Evolutionary conservation across 2,888 invertebrate species (phyloP), one percentile per base, ranked within the genome.

Genomic region (Choristoneura rosaceana): DNA sequence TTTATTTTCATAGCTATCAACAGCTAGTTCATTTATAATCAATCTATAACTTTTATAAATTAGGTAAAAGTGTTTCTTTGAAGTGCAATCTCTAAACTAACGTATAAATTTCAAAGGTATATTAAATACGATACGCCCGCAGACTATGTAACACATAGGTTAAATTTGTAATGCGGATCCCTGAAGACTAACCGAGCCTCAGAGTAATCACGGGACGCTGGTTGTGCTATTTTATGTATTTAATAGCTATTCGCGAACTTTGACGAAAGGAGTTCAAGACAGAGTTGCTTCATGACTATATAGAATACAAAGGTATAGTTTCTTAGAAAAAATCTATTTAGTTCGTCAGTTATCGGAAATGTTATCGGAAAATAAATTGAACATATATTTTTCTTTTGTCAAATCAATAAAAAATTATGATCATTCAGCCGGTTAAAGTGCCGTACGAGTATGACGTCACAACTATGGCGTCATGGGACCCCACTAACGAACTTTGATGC

Each of bases 151-250:
- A 55, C 25, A 10, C 25, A 55, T 55, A 55, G 10, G 15, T 15
- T 50, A 50, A 34, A 47, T 60, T 60, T 68, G 60, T 60, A 68
- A 50, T 68, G 60, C 14, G 59, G 59, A 38, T 52, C 67, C 59
- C 60, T 8, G 47, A 47, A 47, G 67, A 34, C 15, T 15, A 14
- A 10, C 33, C 8, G 17, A 14, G 59, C 67, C 33, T 47, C 25
- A 25, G 60, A 47, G 59, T 34, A 68, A 68, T 67, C 67, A 43
- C 10, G 50, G 10, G 38, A 55, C 43, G 17, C 43, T 43, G 8
- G 59, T 15, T 47, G 25, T 14, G 43, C 61, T 61, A 7, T 61
- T 61, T 43, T 12, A 61, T 17, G 17, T 61, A 38, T 65, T 17
- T 17, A 52, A 17, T 15, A 15, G 15, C 50, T 50, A 50, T 15